phyloP scores from a whole-genome alignment of 1,140 invertebrate genomes.

The Eurytemora carolleeae region DNA sequence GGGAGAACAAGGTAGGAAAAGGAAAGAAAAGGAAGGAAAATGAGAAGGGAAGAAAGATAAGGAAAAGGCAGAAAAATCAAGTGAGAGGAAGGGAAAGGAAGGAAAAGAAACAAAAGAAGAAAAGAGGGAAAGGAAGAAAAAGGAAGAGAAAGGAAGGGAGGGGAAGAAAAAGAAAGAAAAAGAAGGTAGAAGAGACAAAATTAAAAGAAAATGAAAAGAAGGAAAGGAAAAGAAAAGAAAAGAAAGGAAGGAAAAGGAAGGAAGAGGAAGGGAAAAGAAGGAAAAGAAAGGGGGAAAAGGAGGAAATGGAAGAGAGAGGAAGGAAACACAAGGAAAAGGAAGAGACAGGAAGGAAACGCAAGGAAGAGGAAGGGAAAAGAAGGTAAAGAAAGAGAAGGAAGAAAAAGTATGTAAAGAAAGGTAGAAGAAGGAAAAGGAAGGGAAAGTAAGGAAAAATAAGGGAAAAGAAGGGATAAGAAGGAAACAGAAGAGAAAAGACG shows the following conservation, averaged over 20 bases:
- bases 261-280: not conserved
- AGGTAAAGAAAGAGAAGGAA: not conserved
- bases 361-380: not conserved
- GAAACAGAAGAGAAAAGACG: too few species aligned
- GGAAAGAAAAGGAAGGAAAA: too few species aligned
- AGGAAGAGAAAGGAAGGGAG: not conserved
- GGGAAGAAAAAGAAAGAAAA: not conserved
- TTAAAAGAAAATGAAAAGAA: not conserved
- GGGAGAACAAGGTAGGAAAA: too few species aligned
- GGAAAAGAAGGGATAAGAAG: not conserved
- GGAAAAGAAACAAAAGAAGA: not conserved
- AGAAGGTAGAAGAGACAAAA: not conserved
- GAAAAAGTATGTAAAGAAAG: not conserved
- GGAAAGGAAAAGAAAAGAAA: not conserved
- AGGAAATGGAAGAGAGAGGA: not conserved
- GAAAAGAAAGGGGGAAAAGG: not conserved
- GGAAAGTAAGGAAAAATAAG: not conserved
- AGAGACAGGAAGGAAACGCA: not conserved
- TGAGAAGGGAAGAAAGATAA: too few species aligned
- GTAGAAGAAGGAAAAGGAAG: not conserved
- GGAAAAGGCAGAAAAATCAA: too few species aligned
- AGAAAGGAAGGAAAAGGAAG: not conserved
- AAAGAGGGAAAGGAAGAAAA: not conserved
- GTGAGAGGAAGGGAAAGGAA: not conserved
- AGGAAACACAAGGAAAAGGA: not conserved